These are phyloP conservation scores for Meloidogyne hapla DNA, from an alignment of 1,140 invertebrate genomes.

Conservation along the genomic window DNA sequence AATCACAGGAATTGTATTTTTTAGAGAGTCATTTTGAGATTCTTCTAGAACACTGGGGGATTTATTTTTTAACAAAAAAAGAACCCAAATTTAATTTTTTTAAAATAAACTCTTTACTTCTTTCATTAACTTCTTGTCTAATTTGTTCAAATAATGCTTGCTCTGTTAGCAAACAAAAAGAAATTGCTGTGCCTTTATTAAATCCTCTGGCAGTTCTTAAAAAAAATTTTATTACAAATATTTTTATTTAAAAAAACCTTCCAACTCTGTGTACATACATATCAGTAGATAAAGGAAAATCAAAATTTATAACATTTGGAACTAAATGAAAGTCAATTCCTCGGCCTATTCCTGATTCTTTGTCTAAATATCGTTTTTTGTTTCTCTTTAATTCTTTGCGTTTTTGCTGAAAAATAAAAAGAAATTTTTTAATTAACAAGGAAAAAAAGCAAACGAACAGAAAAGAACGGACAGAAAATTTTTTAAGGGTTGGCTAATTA, in stretches of 20 bases:
- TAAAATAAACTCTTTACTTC: slow-evolving; percentile 39
- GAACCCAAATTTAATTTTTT: background rate
- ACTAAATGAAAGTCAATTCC: slow-evolving; percentile 97
- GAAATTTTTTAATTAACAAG: slow-evolving; percentile 64
- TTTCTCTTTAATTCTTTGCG: slow-evolving; percentile 68
- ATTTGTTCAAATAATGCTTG: slow-evolving; percentile 75
- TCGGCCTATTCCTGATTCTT: slow-evolving; percentile 87
- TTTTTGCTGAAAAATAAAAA: slow-evolving; percentile 9
- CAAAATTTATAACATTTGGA: slow-evolving; percentile 95
- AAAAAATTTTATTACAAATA: slow-evolving; percentile 7
- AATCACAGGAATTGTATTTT: too few relatives aligned
- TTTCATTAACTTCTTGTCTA: slow-evolving; percentile 71
- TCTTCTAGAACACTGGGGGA: too few relatives aligned
- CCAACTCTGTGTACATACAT: slow-evolving; percentile 68
- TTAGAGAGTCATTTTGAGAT: too few relatives aligned
- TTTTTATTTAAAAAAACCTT: slow-evolving; percentile 13
- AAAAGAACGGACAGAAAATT: too few relatives aligned
- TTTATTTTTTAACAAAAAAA: slow-evolving; percentile 1
- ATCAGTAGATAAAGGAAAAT: slow-evolving; percentile 82
- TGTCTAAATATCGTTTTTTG: slow-evolving; percentile 71
- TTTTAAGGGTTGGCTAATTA: too few relatives aligned
- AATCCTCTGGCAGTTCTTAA: slow-evolving; percentile 81
- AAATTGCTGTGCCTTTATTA: slow-evolving; percentile 88
- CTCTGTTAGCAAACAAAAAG: slow-evolving; percentile 84
- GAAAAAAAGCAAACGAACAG: too few relatives aligned